Conservation (phyloP, 2,888 invertebrate genomes). For the Eupithecia abbreviata region DNA sequence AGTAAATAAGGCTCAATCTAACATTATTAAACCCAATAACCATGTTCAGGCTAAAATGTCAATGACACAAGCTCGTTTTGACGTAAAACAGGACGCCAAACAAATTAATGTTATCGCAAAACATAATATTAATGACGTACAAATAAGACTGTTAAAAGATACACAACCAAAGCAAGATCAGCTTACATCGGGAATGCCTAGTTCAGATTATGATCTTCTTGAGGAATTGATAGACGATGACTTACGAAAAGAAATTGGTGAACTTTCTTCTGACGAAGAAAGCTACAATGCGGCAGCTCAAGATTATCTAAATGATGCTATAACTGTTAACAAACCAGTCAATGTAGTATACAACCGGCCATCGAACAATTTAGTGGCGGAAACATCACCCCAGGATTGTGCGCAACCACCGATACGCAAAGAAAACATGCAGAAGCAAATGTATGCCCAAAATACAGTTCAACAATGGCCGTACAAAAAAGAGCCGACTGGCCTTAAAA, state of each 20-base stretch:
- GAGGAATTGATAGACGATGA: constrained; percentile 79
- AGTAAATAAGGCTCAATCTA: constrained; percentile 1
- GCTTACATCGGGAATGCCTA: constrained; percentile 67
- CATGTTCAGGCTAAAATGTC: constrained; percentile 6
- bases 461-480: constrained; percentile 19
- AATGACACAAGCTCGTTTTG: neutral
- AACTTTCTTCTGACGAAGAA: constrained; percentile 73
- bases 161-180: constrained; percentile 53
- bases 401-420: constrained; percentile 7
- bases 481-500: neutral
- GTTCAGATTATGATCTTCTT: constrained; percentile 74
- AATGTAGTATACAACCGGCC: constrained; percentile 34
- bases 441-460: constrained; percentile 10
- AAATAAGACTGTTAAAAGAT: constrained; percentile 49
- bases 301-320: constrained; percentile 44
- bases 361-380: constrained; percentile 1
- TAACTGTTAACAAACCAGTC: constrained; percentile 37
- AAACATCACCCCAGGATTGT: neutral
- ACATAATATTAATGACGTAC: constrained; percentile 8
- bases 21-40: constrained; percentile 13
- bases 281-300: constrained; percentile 47
- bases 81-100: neutral
- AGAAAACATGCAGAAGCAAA: constrained; percentile 13
- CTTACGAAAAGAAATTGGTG: constrained; percentile 73
- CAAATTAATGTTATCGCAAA: constrained; percentile 5